Evolutionary conservation across 2,888 invertebrate genomes (phyloP).

Genomic region (Dromius quadrimaculatus): DNA sequence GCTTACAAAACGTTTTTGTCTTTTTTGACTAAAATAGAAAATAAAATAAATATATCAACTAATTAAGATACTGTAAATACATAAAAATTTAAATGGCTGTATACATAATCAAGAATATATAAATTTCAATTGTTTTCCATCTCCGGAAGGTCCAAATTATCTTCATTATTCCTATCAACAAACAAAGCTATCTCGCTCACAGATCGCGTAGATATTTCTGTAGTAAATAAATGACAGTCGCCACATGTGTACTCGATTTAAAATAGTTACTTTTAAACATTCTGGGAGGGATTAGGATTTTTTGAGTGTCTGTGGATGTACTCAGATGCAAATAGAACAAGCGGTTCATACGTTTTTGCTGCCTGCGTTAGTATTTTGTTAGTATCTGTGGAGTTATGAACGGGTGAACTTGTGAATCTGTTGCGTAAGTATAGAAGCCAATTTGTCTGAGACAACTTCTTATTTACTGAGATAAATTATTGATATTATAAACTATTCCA

Average conservation of each 20-base stretch:
- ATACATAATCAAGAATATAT: background rate
- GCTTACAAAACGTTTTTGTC: too few species aligned
- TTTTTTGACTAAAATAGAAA: too few species aligned
- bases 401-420: background rate
- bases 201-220: background rate
- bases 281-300: conserved; percentile 19
- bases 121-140: background rate
- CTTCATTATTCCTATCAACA: background rate
- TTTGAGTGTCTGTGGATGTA: conserved; percentile 25
- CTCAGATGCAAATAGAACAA: conserved; percentile 39
- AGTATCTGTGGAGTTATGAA: conserved; percentile 37
- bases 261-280: conserved; percentile 14
- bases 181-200: conserved; percentile 13
- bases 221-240: conserved; percentile 24
- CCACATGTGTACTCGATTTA: conserved; percentile 33
- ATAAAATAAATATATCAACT: too few species aligned
- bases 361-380: background rate
- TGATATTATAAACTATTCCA: background rate
- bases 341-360: conserved; percentile 8
- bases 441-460: background rate
- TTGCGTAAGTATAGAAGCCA: conserved; percentile 34
- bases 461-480: background rate
- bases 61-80: too few species aligned
- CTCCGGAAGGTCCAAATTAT: background rate
- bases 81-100: too few species aligned